Evolutionary conservation across 2,888 invertebrate genomes (phyloP).

Genomic region (Drosophila antonietae): DNA sequence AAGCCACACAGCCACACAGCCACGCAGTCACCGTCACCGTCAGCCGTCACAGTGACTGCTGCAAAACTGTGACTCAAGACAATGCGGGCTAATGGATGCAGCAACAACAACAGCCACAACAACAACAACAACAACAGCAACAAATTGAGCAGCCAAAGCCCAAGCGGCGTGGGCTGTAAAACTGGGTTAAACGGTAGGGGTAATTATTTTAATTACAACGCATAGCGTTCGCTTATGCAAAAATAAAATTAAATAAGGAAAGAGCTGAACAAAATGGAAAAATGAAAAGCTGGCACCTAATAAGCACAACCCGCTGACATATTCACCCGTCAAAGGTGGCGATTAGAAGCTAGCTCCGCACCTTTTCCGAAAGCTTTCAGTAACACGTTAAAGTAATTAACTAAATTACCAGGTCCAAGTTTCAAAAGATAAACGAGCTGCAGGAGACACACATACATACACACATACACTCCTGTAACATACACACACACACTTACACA

Average conservation of each 20-base stretch:
- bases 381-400: constrained; percentile 79
- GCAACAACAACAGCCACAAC: constrained; percentile 58
- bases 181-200: constrained; percentile 79
- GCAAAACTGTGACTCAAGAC: constrained; percentile 43
- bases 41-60: constrained; percentile 13
- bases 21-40: neutral
- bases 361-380: constrained; percentile 57
- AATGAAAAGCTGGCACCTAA: constrained; percentile 69
- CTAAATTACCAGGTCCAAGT: constrained; percentile 72
- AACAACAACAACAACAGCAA: constrained; percentile 48
- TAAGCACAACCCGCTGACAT: constrained; percentile 47
- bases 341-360: constrained; percentile 57
- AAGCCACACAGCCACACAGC: constrained; percentile 26
- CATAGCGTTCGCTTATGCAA: constrained; percentile 19
- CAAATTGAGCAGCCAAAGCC: constrained; percentile 69
- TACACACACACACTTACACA: constrained; percentile 14
- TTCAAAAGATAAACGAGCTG: constrained; percentile 61
- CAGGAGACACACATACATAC: constrained; percentile 26
- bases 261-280: neutral
- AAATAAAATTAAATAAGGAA: neutral
- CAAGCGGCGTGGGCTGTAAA: constrained; percentile 31
- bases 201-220: constrained; percentile 81
- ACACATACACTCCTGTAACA: constrained; percentile 10
- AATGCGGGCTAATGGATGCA: constrained; percentile 74
- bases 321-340: constrained; percentile 55